Evolutionary conservation across 2,113 vertebrate genomes (phyloP), one percentile per base, ranked within the genome.

Genomic region (Anguilla japonica): DNA sequence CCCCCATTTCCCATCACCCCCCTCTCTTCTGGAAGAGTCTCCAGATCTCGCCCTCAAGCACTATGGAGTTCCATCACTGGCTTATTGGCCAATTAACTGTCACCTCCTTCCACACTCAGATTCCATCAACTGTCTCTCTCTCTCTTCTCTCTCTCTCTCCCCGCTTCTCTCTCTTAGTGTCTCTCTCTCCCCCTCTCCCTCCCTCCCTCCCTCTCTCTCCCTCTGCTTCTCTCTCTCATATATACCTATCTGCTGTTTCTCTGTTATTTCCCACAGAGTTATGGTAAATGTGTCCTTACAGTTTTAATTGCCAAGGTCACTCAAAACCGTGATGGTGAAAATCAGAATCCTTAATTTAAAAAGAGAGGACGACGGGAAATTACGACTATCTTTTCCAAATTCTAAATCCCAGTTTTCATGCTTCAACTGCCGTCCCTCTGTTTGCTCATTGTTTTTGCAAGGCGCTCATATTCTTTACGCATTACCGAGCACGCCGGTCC

Each of bases 261-360:
- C 22, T 84, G 83, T 71, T 57, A 41, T 41, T 75, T 84, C 63
- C 40, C n/a, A 6, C 67, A 41, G 22, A 39, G 40, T 71, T 71
- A 18, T 20, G 43, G n/a, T n/a, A n/a, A 13, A 41, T 75, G n/a
- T 79, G 67, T 79, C 84, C 71, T 85, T 18, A 63, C 40, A 20
- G 40, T 41, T 84, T 75, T 85, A 79, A 79, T 79, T 79, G 53
- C 18, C 71, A 75, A 79, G 78, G 40, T 85, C 34, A 29, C 34
- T 60, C 50, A 60, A 16, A 34, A 39, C 20, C 41, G 43, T 46
- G 22, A 81, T 16, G 84, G 41, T 80, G 84, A 81, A 85, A 41
- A 34, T 85, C 46, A 2, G 78, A 81, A 81, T 57, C 5, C 50
- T 60, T 79, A 34, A 81, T 85, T 67, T 80, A 80, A 80, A 85